Percentiles rank a stretch among this genome's conserved stretches.
These are phyloP conservation scores for Aegypius monachus DNA, from an alignment of 2,113 vertebrate genomes.

Conservation along the genomic window DNA sequence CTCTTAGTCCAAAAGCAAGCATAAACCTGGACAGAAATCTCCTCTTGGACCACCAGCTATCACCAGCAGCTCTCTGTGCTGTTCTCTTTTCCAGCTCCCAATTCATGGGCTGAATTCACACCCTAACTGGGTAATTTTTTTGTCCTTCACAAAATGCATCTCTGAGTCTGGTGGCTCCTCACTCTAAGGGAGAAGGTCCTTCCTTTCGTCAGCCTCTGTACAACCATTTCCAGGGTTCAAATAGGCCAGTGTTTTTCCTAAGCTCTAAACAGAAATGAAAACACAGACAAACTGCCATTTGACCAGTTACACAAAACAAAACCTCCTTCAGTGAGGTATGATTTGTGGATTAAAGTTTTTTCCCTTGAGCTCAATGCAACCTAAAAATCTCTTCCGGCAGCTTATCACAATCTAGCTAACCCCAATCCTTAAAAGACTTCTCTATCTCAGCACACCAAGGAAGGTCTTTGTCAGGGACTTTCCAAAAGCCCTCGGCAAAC, in stretches of 20 bases:
- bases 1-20: neutral
- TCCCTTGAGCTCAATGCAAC: neutral
- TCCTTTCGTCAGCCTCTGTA: neutral
- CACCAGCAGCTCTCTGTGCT: neutral
- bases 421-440: conserved; percentile 20
- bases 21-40: neutral
- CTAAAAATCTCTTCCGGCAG: conserved; percentile 48
- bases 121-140: neutral
- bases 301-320: conserved; percentile 15
- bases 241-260: neutral
- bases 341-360: conserved; percentile 49
- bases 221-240: neutral
- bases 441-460: neutral
- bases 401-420: conserved; percentile 21
- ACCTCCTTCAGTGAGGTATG: neutral
- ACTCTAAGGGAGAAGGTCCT: neutral
- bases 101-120: neutral
- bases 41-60: neutral
- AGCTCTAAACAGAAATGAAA: conserved; percentile 11
- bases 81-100: neutral
- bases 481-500: conserved; percentile 14
- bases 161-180: neutral
- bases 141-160: neutral
- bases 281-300: neutral
- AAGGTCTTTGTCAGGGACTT: conserved; percentile 37